A percentile compares a stretch with the other conserved stretches of the same genome.
Evolutionary conservation across 2,888 invertebrate genomes (phyloP).

Genomic region (Pachliopta kotzebuea): DNA sequence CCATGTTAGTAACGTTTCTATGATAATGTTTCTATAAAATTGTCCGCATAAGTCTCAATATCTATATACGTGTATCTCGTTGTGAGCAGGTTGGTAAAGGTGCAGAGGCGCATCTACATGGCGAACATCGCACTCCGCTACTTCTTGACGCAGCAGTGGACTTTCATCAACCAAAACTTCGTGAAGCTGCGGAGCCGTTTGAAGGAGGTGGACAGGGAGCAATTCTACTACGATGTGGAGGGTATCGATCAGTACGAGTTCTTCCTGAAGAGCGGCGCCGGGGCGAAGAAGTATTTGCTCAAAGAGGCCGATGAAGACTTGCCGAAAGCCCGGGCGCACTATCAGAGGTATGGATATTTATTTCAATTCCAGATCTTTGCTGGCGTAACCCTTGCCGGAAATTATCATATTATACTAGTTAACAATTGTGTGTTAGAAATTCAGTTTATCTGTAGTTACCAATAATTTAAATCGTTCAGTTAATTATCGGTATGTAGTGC

Average conservation of each 20-base stretch:
- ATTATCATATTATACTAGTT: too few relatives aligned
- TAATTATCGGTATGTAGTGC: too few relatives aligned
- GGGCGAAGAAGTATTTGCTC: conserved; percentile 83
- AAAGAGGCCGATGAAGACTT: conserved; percentile 83
- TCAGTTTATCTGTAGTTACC: too few relatives aligned
- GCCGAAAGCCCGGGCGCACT: conserved; percentile 73
- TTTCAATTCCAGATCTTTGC: too few relatives aligned
- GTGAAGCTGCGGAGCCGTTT: conserved; percentile 72
- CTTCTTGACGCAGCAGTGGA: conserved; percentile 90
- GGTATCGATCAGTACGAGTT: conserved; percentile 74
- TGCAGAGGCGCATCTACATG: conserved; percentile 90
- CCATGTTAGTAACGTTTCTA: conserved; percentile 80
- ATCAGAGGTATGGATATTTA: conserved; percentile 60
- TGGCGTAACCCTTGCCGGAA: too few relatives aligned
- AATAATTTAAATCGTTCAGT: too few relatives aligned
- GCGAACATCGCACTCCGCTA: conserved; percentile 86
- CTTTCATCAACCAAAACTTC: conserved; percentile 84
- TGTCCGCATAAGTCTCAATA: neutral
- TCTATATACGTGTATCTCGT: too few relatives aligned
- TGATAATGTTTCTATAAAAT: neutral
- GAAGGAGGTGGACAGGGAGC: conserved; percentile 66
- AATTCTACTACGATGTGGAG: conserved; percentile 82
- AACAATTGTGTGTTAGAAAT: too few relatives aligned
- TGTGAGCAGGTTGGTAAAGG: conserved; percentile 83
- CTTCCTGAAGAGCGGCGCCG: conserved; percentile 78